A percentile compares a stretch with the other conserved stretches of the same genome.
Conservation (phyloP, 2,797 vertebrate genomes). For the Helarctos malayanus region DNA sequence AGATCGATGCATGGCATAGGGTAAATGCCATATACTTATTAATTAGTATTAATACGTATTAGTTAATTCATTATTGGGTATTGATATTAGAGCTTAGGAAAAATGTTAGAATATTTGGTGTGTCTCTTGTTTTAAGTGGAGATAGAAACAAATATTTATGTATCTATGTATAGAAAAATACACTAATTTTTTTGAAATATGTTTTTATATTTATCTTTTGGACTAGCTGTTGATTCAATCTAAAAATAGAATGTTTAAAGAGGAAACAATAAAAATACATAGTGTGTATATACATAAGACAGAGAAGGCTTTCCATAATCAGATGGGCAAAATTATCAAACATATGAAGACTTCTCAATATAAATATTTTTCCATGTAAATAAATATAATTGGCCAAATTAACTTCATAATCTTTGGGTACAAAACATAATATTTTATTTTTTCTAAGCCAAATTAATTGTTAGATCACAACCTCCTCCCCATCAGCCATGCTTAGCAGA, state of each 20-base stretch:
- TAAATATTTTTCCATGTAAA: conserved; percentile 20
- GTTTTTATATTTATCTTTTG: conserved; percentile 49
- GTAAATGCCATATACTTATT: conserved; percentile 10
- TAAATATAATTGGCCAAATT: conserved; percentile 24
- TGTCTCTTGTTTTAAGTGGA: conserved; percentile 2
- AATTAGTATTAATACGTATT: neutral
- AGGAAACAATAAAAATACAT: neutral
- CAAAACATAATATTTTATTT: neutral
- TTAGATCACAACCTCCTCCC: neutral
- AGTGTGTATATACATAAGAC: neutral
- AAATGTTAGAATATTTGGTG: neutral
- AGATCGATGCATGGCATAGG: neutral
- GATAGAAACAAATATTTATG: conserved; percentile 34
- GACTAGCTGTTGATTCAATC: neutral
- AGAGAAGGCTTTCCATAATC: neutral
- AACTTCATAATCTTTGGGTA: neutral
- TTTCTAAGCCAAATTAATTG: conserved; percentile 34
- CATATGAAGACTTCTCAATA: neutral
- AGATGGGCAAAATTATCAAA: neutral
- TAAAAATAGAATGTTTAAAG: conserved; percentile 49
- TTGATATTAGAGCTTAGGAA: conserved; percentile 38
- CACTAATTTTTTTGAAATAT: neutral
- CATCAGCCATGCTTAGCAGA: neutral
- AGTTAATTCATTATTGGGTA: neutral
- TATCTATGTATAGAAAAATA: neutral